These are phyloP conservation scores for Thunnus thynnus DNA, from an alignment of 2,113 vertebrate species.

Conservation along the genomic window DNA sequence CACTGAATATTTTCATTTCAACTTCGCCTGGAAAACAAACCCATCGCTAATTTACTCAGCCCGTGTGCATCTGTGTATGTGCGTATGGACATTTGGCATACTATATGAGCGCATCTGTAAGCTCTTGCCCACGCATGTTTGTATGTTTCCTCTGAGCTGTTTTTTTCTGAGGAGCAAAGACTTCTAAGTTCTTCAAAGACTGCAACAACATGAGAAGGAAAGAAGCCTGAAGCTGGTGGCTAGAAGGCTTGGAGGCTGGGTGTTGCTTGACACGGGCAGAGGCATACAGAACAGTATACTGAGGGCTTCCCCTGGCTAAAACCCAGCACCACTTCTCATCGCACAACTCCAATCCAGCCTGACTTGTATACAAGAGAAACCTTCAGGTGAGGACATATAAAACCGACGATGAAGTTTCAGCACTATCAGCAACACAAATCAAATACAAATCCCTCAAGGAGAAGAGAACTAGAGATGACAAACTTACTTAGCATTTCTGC, in stretches of 20 bases:
- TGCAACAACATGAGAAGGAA: slow-evolving; percentile 35
- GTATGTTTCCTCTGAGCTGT: slow-evolving; percentile 40
- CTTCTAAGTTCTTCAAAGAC: slow-evolving; percentile 50
- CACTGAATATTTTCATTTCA: slow-evolving; percentile 31
- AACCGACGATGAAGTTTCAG: slow-evolving; percentile 46
- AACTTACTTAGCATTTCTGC: slow-evolving; percentile 30
- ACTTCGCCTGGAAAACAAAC: slow-evolving; percentile 31
- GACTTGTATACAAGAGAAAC: slow-evolving; percentile 30
- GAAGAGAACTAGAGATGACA: not conserved
- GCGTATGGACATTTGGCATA: not conserved
- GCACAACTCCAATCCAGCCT: slow-evolving; percentile 20
- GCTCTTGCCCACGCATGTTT: slow-evolving; percentile 45
- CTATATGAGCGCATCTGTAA: not conserved
- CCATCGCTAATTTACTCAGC: slow-evolving; percentile 8
- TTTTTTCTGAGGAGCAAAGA: slow-evolving; percentile 40
- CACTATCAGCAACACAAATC: slow-evolving; percentile 42
- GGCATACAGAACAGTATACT: slow-evolving; percentile 24
- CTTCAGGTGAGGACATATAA: slow-evolving; percentile 47
- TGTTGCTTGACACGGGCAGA: slow-evolving; percentile 41
- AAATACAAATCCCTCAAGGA: slow-evolving; percentile 9
- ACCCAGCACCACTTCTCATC: slow-evolving; percentile 23
- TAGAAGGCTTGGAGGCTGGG: slow-evolving; percentile 29
- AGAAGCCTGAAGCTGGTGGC: slow-evolving; percentile 33
- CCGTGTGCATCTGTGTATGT: not conserved
- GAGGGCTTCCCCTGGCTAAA: slow-evolving; percentile 12